Conservation (phyloP, 64 coral and sea anemone species). For the Cladopsammia gracilis region DNA sequence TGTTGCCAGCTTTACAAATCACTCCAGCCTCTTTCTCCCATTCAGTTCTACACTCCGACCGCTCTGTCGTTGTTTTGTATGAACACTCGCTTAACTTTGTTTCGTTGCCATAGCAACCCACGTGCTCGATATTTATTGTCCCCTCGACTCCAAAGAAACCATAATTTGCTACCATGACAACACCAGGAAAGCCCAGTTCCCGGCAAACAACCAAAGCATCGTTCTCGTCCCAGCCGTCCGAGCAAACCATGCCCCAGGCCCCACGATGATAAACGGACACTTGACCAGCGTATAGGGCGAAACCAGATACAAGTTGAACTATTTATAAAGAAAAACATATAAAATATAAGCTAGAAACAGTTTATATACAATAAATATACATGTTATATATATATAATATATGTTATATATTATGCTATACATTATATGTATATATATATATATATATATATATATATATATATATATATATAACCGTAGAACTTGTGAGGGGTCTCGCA, state of each 20-base stretch:
- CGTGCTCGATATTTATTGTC: background rate
- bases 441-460: too few species aligned
- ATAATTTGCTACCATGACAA: background rate
- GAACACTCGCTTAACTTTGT: constrained; percentile 35
- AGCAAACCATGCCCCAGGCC: constrained; percentile 23
- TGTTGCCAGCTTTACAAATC: constrained; percentile 1
- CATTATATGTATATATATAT: too few species aligned
- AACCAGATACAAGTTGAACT: constrained; percentile 12
- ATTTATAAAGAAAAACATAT: background rate
- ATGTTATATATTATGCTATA: too few species aligned
- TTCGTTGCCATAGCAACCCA: constrained; percentile 38
- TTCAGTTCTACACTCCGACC: constrained; percentile 13
- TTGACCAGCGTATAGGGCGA: constrained; percentile 37
- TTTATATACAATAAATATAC: too few species aligned
- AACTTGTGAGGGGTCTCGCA: too few species aligned
- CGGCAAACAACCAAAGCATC: constrained; percentile 39
- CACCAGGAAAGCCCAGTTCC: constrained; percentile 25
- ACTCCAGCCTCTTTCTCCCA: constrained; percentile 18
- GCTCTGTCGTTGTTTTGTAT: background rate
- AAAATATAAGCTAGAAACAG: background rate
- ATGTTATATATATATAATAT: too few species aligned
- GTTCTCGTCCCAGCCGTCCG: constrained; percentile 23
- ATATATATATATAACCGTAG: too few species aligned
- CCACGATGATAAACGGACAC: constrained; percentile 6
- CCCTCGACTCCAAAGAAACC: background rate